Evolutionary conservation across 1,140 invertebrate species (phyloP), one percentile per base, ranked within the genome.

Genomic region (Euwallacea similis): DNA sequence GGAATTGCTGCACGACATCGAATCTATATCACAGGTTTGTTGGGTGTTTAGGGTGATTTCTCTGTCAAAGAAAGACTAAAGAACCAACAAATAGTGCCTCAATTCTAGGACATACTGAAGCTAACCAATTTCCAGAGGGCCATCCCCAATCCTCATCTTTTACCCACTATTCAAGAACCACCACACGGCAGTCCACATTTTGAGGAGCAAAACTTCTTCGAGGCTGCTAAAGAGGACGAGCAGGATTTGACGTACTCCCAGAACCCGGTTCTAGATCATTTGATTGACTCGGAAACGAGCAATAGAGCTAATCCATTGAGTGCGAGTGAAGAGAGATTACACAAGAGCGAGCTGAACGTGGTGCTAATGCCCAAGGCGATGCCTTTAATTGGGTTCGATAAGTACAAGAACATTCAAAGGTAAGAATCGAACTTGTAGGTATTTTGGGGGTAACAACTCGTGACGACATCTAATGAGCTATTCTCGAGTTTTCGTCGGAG

Each of bases 1-100:
- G 59, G 80, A 84, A 8, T 78, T 85, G 54, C 71, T 85, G 0
- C 83, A 85, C 66, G 83, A 85, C 65, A 85, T 85, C 2, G 82
- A 84, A 74, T 81, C 81, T 0, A 84, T 85, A 59, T 85, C 84
- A 0, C 80, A 84, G 60, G 83, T 76, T 41, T 69, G 61, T 33
- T 33, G 21, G 21, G 21, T 2, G 4, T 33, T 33, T 33, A 1
- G 21, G 21, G 4, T 33, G 1, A 33, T 33, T 33, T 33, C 21
- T 33, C 21, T 33, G 21, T 33, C 21, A 33, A 33, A 33, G 21
- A 33, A 33, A 33, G 21, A 4, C 21, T 33, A 33, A 33, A 33
- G 21, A 33, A 33, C 21, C 21, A 33, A 33, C 21, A 33, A 33
- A 33, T 33, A 33, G 21, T 33, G 21, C 21, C 21, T 33, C 21